phyloP scores from a whole-genome alignment of 2,113 vertebrate genomes.

The Platanista minor region DNA sequence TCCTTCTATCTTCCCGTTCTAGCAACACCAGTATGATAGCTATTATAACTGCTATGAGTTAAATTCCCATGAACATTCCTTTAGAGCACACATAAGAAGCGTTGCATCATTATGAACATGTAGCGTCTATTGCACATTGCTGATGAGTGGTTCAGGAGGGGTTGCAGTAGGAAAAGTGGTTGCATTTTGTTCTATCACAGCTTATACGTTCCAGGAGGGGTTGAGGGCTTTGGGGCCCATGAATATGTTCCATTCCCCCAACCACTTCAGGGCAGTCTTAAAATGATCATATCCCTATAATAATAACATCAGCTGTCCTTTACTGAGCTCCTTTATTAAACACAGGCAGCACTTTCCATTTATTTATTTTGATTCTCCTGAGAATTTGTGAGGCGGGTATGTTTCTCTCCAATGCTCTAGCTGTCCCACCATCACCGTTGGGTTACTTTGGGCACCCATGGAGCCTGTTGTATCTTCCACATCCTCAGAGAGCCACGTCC shows the following conservation, averaged over 20 bases:
- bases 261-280: not conserved
- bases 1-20: not conserved
- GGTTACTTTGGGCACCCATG: not conserved
- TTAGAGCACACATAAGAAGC: not conserved
- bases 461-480: not conserved
- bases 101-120: not conserved
- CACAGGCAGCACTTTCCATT: not conserved
- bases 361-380: not conserved
- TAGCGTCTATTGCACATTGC: too few species aligned
- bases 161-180: not conserved
- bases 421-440: not conserved
- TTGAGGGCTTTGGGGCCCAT: not conserved
- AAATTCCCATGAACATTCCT: not conserved
- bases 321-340: not conserved
- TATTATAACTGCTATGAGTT: not conserved
- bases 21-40: not conserved
- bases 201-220: not conserved
- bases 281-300: not conserved
- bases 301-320: not conserved
- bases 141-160: not conserved
- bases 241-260: not conserved
- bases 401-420: too few species aligned
- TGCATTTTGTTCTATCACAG: not conserved
- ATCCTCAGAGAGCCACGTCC: not conserved
- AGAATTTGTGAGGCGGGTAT: not conserved